Evolutionary conservation across 2,888 invertebrate genomes (phyloP), one percentile per base, ranked within the genome.

Genomic region (Agrochola macilenta): DNA sequence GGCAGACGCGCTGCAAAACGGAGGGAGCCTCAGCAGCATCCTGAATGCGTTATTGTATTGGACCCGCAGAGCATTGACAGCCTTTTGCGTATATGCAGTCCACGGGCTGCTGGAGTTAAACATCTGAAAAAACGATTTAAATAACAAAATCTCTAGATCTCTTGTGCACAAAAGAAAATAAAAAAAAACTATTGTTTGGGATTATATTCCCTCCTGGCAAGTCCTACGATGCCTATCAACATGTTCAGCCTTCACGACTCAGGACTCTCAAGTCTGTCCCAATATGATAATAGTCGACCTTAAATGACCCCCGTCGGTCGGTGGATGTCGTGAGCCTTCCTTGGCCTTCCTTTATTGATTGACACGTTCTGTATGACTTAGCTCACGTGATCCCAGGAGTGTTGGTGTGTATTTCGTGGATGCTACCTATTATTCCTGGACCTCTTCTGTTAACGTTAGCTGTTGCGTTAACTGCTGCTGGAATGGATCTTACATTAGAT

Each of bases 401-500:
- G 23, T 78, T 97, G 63, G 87, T 97, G 94, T 88, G 89, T 26
- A 80, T 89, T 17, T 90, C 91, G 3, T 96, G 95, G 96, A 70
- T 94, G 12, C 77, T 93, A 14, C 90, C 90, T 8, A 80, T 93
- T 23, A 83, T 93, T 65, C 96, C 95, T 12, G 96, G 96, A 5
- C 96, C 96, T 0, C 84, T 93, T 26, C 72, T 95, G 39, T 83
- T 96, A 78, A 94, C 95, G 9, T 86, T 91, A 72, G 95, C 95
- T 20, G 95, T 97, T 9, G 89, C 96, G 0, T 92, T 98, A 79
- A 97, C 97, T 17, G 97, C 97, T 74, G 97, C 97, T 43, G 98
- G 98, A 26, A 97, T 97, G 92, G 97, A 98, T 89, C 96, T 97
- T 0, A 97, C 97, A 23, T 95, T 97, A 85, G 97, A 97, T 80